Percentiles rank a stretch among this genome's conserved stretches.
Evolutionary conservation across 37 sponge, comb jelly and placozoan genomes (phyloP).

Genomic region (Halichondria panicea): DNA sequence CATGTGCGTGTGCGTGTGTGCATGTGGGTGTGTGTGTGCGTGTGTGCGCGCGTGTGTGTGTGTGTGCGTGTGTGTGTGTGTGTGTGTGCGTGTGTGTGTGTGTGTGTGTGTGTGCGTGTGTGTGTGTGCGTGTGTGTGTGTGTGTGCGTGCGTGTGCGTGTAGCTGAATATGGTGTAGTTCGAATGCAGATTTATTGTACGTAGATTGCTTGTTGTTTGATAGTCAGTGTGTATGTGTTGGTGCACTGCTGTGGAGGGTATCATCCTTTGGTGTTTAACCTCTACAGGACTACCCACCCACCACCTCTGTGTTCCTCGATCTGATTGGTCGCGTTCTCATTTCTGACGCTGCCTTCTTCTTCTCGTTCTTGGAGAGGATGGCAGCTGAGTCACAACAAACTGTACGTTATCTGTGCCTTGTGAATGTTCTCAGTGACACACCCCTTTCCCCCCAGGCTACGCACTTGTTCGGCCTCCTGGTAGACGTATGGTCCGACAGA

Average conservation of each 20-base stretch:
- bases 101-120: too few relatives aligned
- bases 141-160: too few relatives aligned
- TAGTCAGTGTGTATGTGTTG: not conserved
- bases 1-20: too few relatives aligned
- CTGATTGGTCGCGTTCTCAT: slow-evolving; percentile 48
- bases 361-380: slow-evolving; percentile 50
- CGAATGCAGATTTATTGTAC: too few relatives aligned
- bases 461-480: slow-evolving; percentile 45
- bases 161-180: too few relatives aligned
- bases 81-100: too few relatives aligned
- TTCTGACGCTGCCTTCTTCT: slow-evolving; percentile 40
- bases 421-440: not conserved
- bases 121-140: too few relatives aligned
- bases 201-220: not conserved
- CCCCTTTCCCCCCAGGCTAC: slow-evolving; percentile 15
- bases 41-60: too few relatives aligned
- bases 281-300: slow-evolving; percentile 47
- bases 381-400: slow-evolving; percentile 22
- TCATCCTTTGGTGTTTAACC: not conserved
- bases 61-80: too few relatives aligned
- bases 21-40: too few relatives aligned
- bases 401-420: slow-evolving; percentile 14
- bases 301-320: slow-evolving; percentile 34
- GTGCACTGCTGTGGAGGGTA: not conserved
- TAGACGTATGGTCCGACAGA: slow-evolving; percentile 56